Percentiles rank a stretch among this genome's conserved stretches.
Conservation (phyloP, 2,113 vertebrate genomes). For the Rhombomys opimus region DNA sequence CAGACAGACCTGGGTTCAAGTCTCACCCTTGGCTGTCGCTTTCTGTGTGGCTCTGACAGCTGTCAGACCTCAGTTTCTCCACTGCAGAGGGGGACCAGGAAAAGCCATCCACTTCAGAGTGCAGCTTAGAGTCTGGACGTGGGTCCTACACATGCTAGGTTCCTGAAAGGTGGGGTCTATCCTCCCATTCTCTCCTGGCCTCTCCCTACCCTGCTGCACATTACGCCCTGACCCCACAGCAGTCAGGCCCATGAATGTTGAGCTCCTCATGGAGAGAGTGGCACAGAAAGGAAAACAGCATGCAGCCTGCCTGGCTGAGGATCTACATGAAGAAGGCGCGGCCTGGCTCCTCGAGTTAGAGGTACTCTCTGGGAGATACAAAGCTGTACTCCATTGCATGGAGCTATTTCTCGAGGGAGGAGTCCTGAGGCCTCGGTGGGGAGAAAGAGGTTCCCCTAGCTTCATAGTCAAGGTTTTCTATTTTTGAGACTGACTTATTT, state of each 20-base stretch:
- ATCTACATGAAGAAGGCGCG: neutral
- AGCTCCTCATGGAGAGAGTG: neutral
- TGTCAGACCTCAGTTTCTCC: neutral
- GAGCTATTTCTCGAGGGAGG: neutral
- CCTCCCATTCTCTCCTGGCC: neutral
- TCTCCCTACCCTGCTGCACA: neutral
- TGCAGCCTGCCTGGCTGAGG: rapidly evolving
- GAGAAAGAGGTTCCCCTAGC: neutral
- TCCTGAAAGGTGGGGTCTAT: neutral
- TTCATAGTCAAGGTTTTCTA: neutral
- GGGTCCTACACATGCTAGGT: neutral
- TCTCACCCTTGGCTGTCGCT: neutral
- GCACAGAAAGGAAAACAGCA: neutral
- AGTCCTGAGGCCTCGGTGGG: neutral
- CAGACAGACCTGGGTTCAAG: neutral
- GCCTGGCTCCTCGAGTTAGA: neutral
- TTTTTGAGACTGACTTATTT: neutral
- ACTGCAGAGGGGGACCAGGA: neutral
- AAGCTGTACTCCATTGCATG: neutral
- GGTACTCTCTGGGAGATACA: neutral
- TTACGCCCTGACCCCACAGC: too few species aligned
- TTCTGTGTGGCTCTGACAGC: neutral
- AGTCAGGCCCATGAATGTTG: neutral
- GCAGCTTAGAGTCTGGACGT: neutral
- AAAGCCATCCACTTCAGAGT: neutral